Percentiles rank a stretch among this genome's conserved stretches.
Evolutionary conservation across 2,113 vertebrate species (phyloP).

Genomic region (Trogon melanurus): DNA sequence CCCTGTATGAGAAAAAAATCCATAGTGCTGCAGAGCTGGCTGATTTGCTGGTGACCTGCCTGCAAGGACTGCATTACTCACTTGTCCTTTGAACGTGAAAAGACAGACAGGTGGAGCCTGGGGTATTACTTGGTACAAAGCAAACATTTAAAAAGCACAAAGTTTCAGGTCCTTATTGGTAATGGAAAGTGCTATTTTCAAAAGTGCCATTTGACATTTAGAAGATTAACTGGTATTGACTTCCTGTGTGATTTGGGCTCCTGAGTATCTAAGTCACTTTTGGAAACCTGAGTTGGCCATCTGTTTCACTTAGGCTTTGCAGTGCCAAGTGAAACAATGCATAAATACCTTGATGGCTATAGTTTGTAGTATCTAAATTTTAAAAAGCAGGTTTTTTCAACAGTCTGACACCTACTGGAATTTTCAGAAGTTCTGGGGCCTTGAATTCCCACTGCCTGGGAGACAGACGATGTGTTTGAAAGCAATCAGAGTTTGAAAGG

Average conservation of each 20-base stretch:
- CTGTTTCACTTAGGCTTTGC: slow-evolving; percentile 45
- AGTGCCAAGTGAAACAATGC: slow-evolving; percentile 18
- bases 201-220: slow-evolving; percentile 55
- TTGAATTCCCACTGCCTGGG: slow-evolving; percentile 4
- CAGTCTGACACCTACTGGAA: slow-evolving; percentile 29
- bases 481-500: not conserved
- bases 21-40: not conserved
- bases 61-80: not conserved
- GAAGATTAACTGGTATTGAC: slow-evolving; percentile 55
- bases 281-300: slow-evolving; percentile 58
- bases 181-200: slow-evolving; percentile 54
- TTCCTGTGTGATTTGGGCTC: slow-evolving; percentile 54
- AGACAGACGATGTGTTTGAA: slow-evolving; percentile 39
- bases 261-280: slow-evolving; percentile 51
- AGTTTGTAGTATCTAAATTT: slow-evolving; percentile 17
- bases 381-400: slow-evolving; percentile 8
- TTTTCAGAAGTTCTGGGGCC: slow-evolving; percentile 13
- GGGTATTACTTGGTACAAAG: not conserved
- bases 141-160: slow-evolving; percentile 32
- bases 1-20: not conserved
- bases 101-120: slow-evolving; percentile 7
- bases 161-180: not conserved
- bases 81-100: slow-evolving; percentile 1
- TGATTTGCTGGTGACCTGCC: not conserved
- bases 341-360: slow-evolving; percentile 10